Evolutionary conservation across 2,113 vertebrate genomes (phyloP), one percentile per base, ranked within the genome.

Genomic region (Pteruthius melanotis): DNA sequence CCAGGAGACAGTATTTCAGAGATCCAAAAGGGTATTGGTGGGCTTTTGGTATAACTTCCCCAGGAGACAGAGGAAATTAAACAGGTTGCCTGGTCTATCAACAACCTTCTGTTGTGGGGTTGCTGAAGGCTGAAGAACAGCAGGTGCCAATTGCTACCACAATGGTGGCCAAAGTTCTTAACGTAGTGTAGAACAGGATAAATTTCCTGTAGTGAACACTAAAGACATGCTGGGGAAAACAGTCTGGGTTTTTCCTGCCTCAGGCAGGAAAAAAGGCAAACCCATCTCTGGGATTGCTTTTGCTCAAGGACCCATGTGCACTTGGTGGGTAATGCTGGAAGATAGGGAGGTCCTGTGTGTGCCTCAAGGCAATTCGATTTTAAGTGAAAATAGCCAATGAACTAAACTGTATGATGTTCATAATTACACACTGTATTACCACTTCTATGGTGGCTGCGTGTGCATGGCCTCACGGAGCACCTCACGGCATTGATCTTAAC

Each of bases 401-500:
- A 39, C 28, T 28, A 28, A 33, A 64, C 13, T 64, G 23, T 12
- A 39, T 54, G 9, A 47, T 15, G 23, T 39, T 18, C 1, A 1
- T 39, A 30, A 56, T 15, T 47, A 28, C 15, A 9, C 22, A 28
- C 23, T 33, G 14, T n/a, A 54, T 39, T 33, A 28, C n/a, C 22
- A 27, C 33, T 53, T 83, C 17, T 31, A 1, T 53, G 21, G n/a
- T 39, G 28, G 11, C 30, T n/a, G 27, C 2, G 0, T n/a, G 28
- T 35, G 26, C 9, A 27, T n/a, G 47, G 31, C 56, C 10, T 35
- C 9, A 12, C 2, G 4, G 54, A 53, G 27, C 24, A 53, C 27
- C 33, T 54, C 40, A 64, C 0, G 0, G 49, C n/a, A 64, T 28
- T 1, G 0, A 21, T 27, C 49, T 44, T 33, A n/a, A 9, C 40